Base-by-base conservation (phyloP, 2,888 invertebrate genomes). In the Eupithecia abbreviata region DNA sequence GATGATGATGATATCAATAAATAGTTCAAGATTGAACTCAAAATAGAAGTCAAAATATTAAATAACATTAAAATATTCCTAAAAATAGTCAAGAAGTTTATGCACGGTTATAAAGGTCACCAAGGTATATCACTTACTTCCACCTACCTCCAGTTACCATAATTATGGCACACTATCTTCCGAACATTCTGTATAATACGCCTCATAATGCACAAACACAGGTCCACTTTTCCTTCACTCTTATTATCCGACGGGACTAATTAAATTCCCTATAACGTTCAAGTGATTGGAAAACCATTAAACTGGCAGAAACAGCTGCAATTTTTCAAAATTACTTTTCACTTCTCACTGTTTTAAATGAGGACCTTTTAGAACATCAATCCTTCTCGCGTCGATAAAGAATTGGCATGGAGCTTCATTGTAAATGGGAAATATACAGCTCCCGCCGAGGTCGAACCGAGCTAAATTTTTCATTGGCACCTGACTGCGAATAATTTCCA, bases 401-500 rank as follows among this genome's bases (percentile, higher is more conserved):
- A 82, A 79, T 80, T 82, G 82, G 81, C 82, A 82, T 82, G 82
- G 79, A 79, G 83, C 85, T 84, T 85, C 84, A 85, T 84, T 87
- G 84, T 85, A 79, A 83, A 82, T 82, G 79, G 82, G 77, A 86
- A 85, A 87, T 85, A 85, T 85, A 88, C 84, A 85, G 85, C 81
- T 77, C 82, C 81, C 77, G 77, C 81, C 84, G 81, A 79, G 82
- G 78, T 81, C 76, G 81, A 77, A 78, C 80, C 83, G 80, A 83
- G 79, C 82, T 84, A 88, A 87, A 87, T 90, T 87, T 90, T 89
- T 89, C 88, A 89, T 85, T 86, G 89, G 85, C 88, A 90, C 88
- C 82, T 82, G 82, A 80, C 88, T 88, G 87, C 83, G 86, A 90
- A 90, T 91, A 90, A 91, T 90, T 89, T 87, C 85, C 87, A 82